Conservation (phyloP, 2,888 invertebrate genomes). For the Yponomeuta malinellus region DNA sequence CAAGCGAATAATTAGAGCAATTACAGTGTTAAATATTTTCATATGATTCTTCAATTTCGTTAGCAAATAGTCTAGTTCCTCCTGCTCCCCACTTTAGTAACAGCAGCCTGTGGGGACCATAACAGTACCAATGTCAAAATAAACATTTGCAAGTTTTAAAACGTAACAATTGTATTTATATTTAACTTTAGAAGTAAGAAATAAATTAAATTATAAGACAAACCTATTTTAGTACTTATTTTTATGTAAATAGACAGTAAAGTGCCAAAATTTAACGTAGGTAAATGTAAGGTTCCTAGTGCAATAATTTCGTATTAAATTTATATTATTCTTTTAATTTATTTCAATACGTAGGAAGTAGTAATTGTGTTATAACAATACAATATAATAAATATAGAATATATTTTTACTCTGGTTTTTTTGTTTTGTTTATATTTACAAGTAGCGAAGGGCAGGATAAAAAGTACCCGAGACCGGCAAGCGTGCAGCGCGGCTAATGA, state of each 20-base stretch:
- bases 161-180: not conserved
- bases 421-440: not conserved
- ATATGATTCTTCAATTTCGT: too few relatives aligned
- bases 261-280: not conserved
- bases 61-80: too few relatives aligned
- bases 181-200: too few relatives aligned
- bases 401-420: not conserved
- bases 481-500: too few relatives aligned
- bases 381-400: not conserved
- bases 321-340: not conserved
- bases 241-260: not conserved
- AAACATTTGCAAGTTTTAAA: not conserved
- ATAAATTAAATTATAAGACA: too few relatives aligned
- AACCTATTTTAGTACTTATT: not conserved
- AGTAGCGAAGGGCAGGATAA: too few relatives aligned
- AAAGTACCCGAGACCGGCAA: too few relatives aligned
- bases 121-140: too few relatives aligned
- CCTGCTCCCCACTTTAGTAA: too few relatives aligned
- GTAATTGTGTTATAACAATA: not conserved
- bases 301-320: not conserved
- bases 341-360: not conserved
- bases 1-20: too few relatives aligned
- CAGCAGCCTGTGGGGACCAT: too few relatives aligned
- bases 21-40: too few relatives aligned
- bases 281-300: not conserved